Evolutionary conservation across 2,797 vertebrate species (phyloP).

Genomic region (Gymnoscopelus braueri): DNA sequence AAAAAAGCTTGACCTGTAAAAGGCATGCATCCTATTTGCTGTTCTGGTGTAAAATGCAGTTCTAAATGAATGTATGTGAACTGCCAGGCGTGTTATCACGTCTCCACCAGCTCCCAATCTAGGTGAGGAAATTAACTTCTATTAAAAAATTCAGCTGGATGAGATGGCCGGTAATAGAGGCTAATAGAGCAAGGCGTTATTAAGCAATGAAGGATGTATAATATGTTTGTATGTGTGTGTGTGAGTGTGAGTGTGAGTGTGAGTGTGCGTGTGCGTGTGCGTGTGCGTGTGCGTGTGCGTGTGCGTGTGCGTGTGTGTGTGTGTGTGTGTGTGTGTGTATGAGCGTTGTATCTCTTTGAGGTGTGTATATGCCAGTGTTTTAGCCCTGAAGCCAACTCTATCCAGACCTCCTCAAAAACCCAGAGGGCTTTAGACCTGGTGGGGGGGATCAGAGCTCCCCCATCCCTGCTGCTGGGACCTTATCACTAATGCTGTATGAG

Average conservation of each 20-base stretch:
- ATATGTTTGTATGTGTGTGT: not conserved
- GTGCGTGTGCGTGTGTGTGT: conserved; percentile 4
- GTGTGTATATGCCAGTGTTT: not conserved
- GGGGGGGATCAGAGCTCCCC: conserved; percentile 21
- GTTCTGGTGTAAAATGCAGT: conserved; percentile 26
- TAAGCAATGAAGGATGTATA: too few species aligned
- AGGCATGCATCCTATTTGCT: too few species aligned
- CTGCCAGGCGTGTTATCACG: conserved; percentile 22
- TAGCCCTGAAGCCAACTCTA: not conserved
- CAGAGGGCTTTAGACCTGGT: conserved; percentile 38
- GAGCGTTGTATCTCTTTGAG: not conserved
- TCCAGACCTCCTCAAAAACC: not conserved
- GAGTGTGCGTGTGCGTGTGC: not conserved
- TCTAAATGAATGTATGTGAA: conserved; percentile 18
- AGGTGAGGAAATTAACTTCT: conserved; percentile 31
- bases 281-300: not conserved
- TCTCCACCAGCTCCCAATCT: not conserved
- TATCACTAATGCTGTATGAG: conserved; percentile 49
- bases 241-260: not conserved
- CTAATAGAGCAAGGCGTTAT: conserved; percentile 8
- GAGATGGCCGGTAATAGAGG: conserved; percentile 5
- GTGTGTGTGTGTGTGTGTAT: conserved; percentile 4
- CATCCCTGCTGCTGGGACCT: conserved; percentile 33
- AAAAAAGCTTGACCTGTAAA: too few species aligned
- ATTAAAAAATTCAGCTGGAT: conserved; percentile 20